Evolutionary conservation across 53 echinoderm and acorn worm genomes (phyloP), one percentile per base, ranked within the genome.

Genomic region (Temnopleurus reevesii): DNA sequence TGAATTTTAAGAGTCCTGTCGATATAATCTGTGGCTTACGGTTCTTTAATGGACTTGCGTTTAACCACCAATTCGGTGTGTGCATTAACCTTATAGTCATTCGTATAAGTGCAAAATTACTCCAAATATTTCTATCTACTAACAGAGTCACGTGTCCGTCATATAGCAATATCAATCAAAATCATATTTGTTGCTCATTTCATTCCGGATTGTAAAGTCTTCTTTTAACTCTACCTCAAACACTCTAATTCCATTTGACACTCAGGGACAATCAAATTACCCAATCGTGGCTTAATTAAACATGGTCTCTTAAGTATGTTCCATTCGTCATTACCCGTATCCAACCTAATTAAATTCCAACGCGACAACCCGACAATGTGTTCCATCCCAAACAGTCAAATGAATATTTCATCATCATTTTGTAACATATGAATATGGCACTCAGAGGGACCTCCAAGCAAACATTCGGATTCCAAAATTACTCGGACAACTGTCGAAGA

Each of bases 231-330:
- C n/a, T n/a, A n/a, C n/a, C 45, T 45, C 8, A 43, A 45, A 24
- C 26, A 43, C 34, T 41, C 44, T 77, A 45, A 77, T 77, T 45
- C 25, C 44, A 45, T 25, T 77, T 33, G 71, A 66, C 77, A 45
- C 5, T 3, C 63, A 10, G 23, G 18, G 46, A 77, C 77, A 45
- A 81, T 81, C 81, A 31, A 81, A 53, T 81, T 53, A 81, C 46
- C 81, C 81, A 47, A 81, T 81, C 33, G 33, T 17, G 49, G 19
- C 81, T 81, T 81, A 81, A 81, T 81, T 81, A 81, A 81, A 53
- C 53, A 53, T 53, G 81, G 47, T 28, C 19, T 33, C 27, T 81
- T 81, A 81, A 81, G 81, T 81, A 81, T 21, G 21, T 24, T 45
- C 24, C 45, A 25, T 45, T 63, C 63, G 34, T 63, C 63, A 34